A percentile compares a stretch with the other conserved stretches of the same genome.
These are phyloP conservation scores for Thinocorus orbignyianus DNA, from an alignment of 2,113 vertebrate species.

Conservation along the genomic window DNA sequence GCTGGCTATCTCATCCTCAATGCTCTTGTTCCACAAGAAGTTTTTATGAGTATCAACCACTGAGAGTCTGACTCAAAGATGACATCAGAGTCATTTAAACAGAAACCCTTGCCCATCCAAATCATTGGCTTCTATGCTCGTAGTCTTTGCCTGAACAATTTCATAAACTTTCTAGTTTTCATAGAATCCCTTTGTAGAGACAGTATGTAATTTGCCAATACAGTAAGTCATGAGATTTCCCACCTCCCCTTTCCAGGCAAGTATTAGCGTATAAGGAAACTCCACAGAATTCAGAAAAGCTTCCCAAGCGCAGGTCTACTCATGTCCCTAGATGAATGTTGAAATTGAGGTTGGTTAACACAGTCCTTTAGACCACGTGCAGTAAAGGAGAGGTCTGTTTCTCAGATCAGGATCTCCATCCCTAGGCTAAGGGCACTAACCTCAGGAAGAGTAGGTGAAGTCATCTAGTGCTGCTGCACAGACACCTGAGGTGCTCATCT, in stretches of 20 bases:
- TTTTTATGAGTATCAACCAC: neutral
- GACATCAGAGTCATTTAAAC: neutral
- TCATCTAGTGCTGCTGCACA: neutral
- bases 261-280: neutral
- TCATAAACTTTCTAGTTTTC: neutral
- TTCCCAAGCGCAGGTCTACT: neutral
- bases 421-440: neutral
- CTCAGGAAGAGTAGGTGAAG: neutral
- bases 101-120: neutral
- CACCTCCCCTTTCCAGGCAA: neutral
- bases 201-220: neutral
- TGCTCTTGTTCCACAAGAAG: neutral
- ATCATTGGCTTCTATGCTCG: neutral
- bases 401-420: neutral
- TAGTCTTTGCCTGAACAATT: neutral
- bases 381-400: neutral
- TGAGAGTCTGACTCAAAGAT: constrained; percentile 24
- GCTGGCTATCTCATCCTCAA: neutral
- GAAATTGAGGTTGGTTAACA: neutral
- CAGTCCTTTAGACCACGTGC: neutral
- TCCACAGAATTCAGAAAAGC: neutral
- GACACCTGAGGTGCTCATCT: neutral
- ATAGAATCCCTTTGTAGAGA: neutral
- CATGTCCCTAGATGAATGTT: neutral
- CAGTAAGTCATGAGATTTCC: neutral